Base-by-base conservation (phyloP, 1,140 invertebrate genomes). In the Drosophila pseudoobscura region DNA sequence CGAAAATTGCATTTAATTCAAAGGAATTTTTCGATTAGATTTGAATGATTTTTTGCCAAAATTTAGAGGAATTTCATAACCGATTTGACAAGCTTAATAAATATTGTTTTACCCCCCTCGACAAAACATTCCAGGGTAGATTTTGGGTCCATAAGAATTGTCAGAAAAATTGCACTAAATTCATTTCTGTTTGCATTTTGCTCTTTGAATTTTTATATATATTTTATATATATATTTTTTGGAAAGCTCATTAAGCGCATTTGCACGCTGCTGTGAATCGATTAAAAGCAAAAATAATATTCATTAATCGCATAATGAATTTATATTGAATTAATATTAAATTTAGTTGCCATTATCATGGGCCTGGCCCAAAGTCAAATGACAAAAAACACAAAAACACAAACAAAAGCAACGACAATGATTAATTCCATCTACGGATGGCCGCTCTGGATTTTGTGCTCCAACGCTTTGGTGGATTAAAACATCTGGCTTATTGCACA, bases 241-340 rank as follows among this genome's bases (percentile, higher is more conserved):
- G 3, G 3, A 73, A 85, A 85, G 62, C 82, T 72, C 70, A 88
- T 85, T 85, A 82, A 75, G 62, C 55, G 61, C 73, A 77, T 66
- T 82, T 75, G 63, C 60, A 41, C 58, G 61, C 76, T 56, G 71
- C 57, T 50, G 13, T 56, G 62, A 52, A 20, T 56, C 72, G 82
- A 87, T 85, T 87, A 80, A 71, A 46, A 73, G 66, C 69, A 55
- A 41, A 66, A 58, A 68, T 71, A 64, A 71, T 78, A 80, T 60
- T 69, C 75, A 82, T 87, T 78, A 87, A 82, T 87, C 69, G 55
- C 45, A 63, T 75, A 82, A 75, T 78, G 74, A 69, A 68, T 78
- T 85, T 72, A 68, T 65, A 88, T 78, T 87, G 61, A 82, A 85
- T 87, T 87, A 80, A 85, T 84, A 78, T 82, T 78, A 85, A 56